Evolutionary conservation across 2,797 vertebrate genomes (phyloP).

Genomic region (Dallia pectoralis): DNA sequence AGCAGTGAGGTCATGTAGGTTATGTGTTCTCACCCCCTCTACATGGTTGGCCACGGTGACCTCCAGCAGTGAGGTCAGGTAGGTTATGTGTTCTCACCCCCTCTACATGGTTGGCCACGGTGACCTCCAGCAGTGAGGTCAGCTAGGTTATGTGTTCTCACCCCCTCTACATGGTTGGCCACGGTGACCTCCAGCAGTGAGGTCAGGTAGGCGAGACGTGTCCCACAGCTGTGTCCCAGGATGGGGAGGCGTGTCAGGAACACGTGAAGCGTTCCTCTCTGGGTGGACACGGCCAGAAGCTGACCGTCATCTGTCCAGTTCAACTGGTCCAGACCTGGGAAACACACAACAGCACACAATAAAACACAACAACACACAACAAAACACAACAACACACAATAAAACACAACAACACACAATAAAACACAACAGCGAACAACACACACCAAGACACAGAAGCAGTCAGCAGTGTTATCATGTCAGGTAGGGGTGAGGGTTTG

Average conservation of each 20-base stretch:
- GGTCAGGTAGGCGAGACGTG: constrained; percentile 89
- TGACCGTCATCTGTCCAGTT: constrained; percentile 98
- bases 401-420: too few species aligned
- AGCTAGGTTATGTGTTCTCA: constrained; percentile 57
- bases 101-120: not conserved
- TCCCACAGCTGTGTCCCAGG: constrained; percentile 86
- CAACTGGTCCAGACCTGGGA: constrained; percentile 86
- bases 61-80: constrained; percentile 94
- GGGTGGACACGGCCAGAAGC: constrained; percentile 88
- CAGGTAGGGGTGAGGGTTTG: too few species aligned
- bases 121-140: too few species aligned
- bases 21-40: constrained; percentile 80
- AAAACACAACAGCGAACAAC: too few species aligned
- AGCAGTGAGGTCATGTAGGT: too few species aligned
- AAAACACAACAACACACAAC: too few species aligned
- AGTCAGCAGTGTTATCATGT: too few species aligned
- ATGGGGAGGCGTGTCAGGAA: constrained; percentile 95
- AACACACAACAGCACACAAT: too few species aligned
- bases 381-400: not conserved
- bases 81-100: constrained; percentile 49
- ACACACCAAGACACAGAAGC: too few species aligned
- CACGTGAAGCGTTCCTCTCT: constrained; percentile 86
- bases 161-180: constrained; percentile 87
- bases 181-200: constrained; percentile 95
- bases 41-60: constrained; percentile 89